Conservation (phyloP, 2,888 invertebrate species). For the Synanthedon formicaeformis region DNA sequence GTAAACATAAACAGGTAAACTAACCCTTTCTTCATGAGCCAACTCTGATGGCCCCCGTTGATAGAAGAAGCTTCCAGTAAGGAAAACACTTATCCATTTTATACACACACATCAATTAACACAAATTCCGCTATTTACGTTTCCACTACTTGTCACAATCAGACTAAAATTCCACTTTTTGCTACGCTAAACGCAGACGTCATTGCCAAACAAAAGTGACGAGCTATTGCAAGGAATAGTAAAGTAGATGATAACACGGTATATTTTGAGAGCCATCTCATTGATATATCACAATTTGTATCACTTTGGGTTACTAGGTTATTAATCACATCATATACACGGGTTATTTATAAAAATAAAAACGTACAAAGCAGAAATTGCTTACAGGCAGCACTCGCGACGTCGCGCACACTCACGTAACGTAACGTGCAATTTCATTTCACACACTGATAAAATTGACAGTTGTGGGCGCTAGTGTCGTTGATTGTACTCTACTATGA, state of each 20-base stretch:
- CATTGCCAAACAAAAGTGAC: slow-evolving; percentile 70
- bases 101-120: slow-evolving; percentile 56
- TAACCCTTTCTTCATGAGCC: slow-evolving; percentile 71
- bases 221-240: slow-evolving; percentile 65
- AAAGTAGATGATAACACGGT: slow-evolving; percentile 60
- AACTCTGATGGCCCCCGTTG: slow-evolving; percentile 61
- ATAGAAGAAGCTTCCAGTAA: slow-evolving; percentile 54
- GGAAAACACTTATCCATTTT: slow-evolving; percentile 66
- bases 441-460: slow-evolving; percentile 43
- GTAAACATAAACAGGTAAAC: slow-evolving; percentile 64
- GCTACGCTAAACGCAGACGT: slow-evolving; percentile 70
- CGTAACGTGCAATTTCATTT: slow-evolving; percentile 60
- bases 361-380: slow-evolving; percentile 65
- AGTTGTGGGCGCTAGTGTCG: slow-evolving; percentile 22
- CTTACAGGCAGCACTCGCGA: slow-evolving; percentile 57
- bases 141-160: slow-evolving; percentile 68
- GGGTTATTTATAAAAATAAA: slow-evolving; percentile 65
- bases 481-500: slow-evolving; percentile 15
- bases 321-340: slow-evolving; percentile 54
- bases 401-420: slow-evolving; percentile 65
- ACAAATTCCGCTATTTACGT: slow-evolving; percentile 56
- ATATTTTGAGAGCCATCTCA: slow-evolving; percentile 52
- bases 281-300: slow-evolving; percentile 62
- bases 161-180: slow-evolving; percentile 68
- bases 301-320: slow-evolving; percentile 59